Base-by-base conservation (phyloP, 1,140 invertebrate genomes). In the Araneus ventricosus region DNA sequence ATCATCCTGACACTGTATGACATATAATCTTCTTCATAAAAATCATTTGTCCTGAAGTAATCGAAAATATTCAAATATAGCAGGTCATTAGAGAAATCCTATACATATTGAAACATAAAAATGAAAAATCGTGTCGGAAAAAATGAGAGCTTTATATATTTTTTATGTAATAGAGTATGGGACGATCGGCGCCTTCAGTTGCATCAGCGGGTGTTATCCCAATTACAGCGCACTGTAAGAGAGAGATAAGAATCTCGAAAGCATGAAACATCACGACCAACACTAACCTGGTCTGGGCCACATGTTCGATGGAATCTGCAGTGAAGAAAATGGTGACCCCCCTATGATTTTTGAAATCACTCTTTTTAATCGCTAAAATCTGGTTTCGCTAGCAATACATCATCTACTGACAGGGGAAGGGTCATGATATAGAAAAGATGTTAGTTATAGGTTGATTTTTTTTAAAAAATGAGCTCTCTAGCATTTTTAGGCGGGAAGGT, bases 211-310 rank as follows among this genome's bases (percentile, higher is more conserved):
- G 80, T 91, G 79, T 91, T 91, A 82, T 91, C 89, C 90, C 90
- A 92, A 92, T 92, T 92, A 92, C 37, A 92, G 90, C 34, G 90
- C 90, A 61, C 61, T 41, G 89, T 52, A 91, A 39, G 39, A 39
- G 8, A 41, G 22, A 67, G 82, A 92, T 92, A 92, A 92, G 82
- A 61, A 92, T 92, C 90, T 84, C 17, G 57, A 85, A 85, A 85
- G 82, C 90, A 82, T 92, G 90, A 92, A 92, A 92, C 85, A 84
- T 92, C 90, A 92, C 90, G 90, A 82, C 80, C 85, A 61, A 63
- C 22, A 59, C 52, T 82, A 80, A 22, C 57, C 45, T 80, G 22
- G 39, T 30, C 79, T 41, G 34, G 61, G 63, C 88, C 88, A 79
- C 88, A 59, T 90, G 37, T 82, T 80, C 39, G 70, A 30, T 80